Conservation (phyloP, 2,797 vertebrate genomes). For the Aeoliscus strigatus region DNA sequence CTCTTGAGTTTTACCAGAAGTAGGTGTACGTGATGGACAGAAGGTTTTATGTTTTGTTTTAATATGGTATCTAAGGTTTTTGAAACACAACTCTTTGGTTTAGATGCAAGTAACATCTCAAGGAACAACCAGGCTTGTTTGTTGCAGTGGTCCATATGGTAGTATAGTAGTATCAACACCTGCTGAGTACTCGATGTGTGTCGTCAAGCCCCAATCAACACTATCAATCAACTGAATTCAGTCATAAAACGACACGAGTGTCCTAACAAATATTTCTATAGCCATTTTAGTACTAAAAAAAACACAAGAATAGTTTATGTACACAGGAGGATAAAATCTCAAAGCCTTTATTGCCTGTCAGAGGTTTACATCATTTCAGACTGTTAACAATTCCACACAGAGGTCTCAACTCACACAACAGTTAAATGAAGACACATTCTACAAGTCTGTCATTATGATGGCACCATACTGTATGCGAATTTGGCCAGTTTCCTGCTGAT, state of each 20-base stretch:
- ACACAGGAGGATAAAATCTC: conserved; percentile 14
- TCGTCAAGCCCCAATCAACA: background rate
- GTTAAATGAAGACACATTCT: conserved; percentile 19
- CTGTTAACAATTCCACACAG: conserved; percentile 54
- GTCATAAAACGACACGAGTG: background rate
- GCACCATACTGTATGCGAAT: conserved; percentile 44
- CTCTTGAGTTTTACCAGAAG: background rate
- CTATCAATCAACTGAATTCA: conserved; percentile 1
- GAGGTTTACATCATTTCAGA: conserved; percentile 60
- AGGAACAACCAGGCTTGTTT: too few relatives aligned
- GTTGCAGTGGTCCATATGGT: too few relatives aligned
- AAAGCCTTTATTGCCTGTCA: conserved; percentile 31
- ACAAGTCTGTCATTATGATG: conserved; percentile 33
- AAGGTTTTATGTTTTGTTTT: background rate
- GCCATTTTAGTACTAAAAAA: background rate
- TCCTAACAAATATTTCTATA: background rate
- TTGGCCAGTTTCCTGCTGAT: conserved; percentile 58
- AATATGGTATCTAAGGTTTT: too few relatives aligned
- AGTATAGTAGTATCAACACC: too few relatives aligned
- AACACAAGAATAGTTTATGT: conserved; percentile 1
- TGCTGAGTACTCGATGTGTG: too few relatives aligned
- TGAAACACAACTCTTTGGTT: too few relatives aligned
- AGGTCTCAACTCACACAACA: conserved; percentile 25
- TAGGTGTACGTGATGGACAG: background rate
- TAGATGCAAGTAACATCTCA: too few relatives aligned